phyloP scores from a whole-genome alignment of 1,140 invertebrate species.

The Drosophila micromelanica region DNA sequence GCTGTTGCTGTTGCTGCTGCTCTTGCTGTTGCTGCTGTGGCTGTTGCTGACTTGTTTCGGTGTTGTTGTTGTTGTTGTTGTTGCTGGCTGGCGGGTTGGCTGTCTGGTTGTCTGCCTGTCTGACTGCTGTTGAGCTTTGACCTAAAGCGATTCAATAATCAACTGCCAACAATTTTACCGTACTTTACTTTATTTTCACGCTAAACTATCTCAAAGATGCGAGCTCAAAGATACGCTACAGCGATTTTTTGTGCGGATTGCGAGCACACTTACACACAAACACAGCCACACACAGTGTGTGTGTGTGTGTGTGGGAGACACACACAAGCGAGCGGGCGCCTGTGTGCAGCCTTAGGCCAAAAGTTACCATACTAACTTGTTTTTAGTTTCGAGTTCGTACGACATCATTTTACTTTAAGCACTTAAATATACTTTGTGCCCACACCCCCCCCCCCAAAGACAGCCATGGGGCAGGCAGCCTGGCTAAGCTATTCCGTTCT shows the following conservation, averaged over 20 bases:
- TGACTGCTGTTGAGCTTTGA: conserved; percentile 76
- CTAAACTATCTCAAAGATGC: conserved; percentile 83
- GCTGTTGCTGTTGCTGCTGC: conserved; percentile 58
- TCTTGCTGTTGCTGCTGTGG: conserved; percentile 38
- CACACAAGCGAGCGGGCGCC: conserved; percentile 3
- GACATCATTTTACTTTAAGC: conserved; percentile 84
- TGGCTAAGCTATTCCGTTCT: conserved; percentile 59
- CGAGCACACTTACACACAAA: conserved; percentile 58
- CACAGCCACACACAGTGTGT: not conserved
- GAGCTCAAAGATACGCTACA: conserved; percentile 81
- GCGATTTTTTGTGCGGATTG: conserved; percentile 82
- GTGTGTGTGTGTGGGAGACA: conserved; percentile 13
- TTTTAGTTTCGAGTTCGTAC: conserved; percentile 84
- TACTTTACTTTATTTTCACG: conserved; percentile 83
- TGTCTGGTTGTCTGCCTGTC: conserved; percentile 29
- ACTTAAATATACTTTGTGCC: conserved; percentile 83
- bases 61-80: conserved; percentile 48
- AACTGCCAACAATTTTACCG: conserved; percentile 83
- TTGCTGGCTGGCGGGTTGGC: conserved; percentile 25
- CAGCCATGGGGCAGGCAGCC: conserved; percentile 31
- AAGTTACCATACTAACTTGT: conserved; percentile 83
- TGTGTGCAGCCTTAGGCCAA: conserved; percentile 71
- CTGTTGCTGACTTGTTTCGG: conserved; percentile 68
- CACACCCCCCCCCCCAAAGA: conserved; percentile 56
- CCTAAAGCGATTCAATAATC: conserved; percentile 83